Base-by-base conservation (phyloP, 2,797 vertebrate genomes). In the Protosalanx chinensis region DNA sequence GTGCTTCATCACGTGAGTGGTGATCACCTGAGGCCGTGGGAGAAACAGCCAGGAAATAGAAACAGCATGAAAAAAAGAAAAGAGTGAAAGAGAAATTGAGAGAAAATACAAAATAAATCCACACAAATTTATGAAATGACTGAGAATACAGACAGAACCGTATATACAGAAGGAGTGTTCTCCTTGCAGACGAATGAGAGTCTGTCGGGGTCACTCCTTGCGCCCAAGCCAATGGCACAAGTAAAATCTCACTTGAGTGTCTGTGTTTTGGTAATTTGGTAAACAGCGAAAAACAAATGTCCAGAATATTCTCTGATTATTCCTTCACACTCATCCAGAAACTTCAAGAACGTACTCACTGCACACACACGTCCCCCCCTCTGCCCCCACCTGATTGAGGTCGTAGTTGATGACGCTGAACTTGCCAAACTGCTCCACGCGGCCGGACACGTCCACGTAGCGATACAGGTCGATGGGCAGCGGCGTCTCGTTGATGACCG, bases 1-100 rank as follows among this genome's bases (percentile, higher is more conserved):
- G 82, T 99, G 98, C 78, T 98, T 99, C 97, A 99, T 99, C 84
- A 96, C 91, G 49, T 97, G 97, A 2, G 98, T 99, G 78, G 98
- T 99, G 85, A 99, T 99, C 67, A 99, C 97, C 78, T 56, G 51
- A 2, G 41, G 6, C 6, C 7, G 35, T 37, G 51, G 51, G 51
- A 49, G 46, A 18, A n/a, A 6, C 15, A 56, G 16, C 15, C 1
- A 56, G 51, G 4, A 4, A 56, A 16, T 1, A n/a, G 51, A 0
- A 16, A 56, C 15, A 56, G 3, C 1, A 56, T 16, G 51, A n/a
- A n/a, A 12, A 2, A 12, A 46, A 12, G 41, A 12, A 12, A 12
- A 56, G 51, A 56, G 51, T 3, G 51, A n/a, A 6, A 56, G 51
- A 53, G 51, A 53, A 16, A 53, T 16, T 16, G 51, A n/a, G 8